Evolutionary conservation across 2,113 vertebrate species (phyloP).

Genomic region (Bungarus multicinctus): DNA sequence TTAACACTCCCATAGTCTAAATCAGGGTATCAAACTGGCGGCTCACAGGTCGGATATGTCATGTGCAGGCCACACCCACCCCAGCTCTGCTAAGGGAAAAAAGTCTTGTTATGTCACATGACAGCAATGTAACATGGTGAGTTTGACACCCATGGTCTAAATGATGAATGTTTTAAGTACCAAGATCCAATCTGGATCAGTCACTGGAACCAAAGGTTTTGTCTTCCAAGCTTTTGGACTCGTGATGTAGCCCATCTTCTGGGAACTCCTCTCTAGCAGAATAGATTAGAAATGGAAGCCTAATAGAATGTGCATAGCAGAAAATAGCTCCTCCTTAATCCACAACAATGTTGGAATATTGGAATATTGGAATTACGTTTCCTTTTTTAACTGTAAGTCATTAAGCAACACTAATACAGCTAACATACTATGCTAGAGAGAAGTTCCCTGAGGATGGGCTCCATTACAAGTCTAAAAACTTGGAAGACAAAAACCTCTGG

Average conservation of each 20-base stretch:
- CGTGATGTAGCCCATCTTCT: neutral
- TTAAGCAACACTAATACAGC: conserved; percentile 37
- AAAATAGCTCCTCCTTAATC: conserved; percentile 70
- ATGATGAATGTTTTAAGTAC: neutral
- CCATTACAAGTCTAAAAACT: neutral
- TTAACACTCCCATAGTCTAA: neutral
- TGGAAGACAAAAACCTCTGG: neutral
- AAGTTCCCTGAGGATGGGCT: neutral
- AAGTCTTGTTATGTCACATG: too few species aligned
- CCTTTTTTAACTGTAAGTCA: conserved; percentile 48
- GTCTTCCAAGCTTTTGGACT: neutral
- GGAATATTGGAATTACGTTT: conserved; percentile 44
- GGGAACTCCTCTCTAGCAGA: neutral
- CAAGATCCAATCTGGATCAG: neutral
- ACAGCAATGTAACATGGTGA: too few species aligned
- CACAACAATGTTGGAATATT: conserved; percentile 50
- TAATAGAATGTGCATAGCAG: conserved; percentile 66
- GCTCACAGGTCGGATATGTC: too few species aligned
- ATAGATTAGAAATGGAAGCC: neutral
- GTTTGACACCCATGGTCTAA: neutral
- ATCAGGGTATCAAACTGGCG: too few species aligned
- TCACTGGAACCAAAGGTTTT: neutral
- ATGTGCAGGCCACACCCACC: too few species aligned
- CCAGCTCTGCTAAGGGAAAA: too few species aligned
- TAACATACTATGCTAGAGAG: neutral